Evolutionary conservation across 2,888 invertebrate genomes (phyloP), one percentile per base, ranked within the genome.

Genomic region (Sinohyriopsis cumingii): DNA sequence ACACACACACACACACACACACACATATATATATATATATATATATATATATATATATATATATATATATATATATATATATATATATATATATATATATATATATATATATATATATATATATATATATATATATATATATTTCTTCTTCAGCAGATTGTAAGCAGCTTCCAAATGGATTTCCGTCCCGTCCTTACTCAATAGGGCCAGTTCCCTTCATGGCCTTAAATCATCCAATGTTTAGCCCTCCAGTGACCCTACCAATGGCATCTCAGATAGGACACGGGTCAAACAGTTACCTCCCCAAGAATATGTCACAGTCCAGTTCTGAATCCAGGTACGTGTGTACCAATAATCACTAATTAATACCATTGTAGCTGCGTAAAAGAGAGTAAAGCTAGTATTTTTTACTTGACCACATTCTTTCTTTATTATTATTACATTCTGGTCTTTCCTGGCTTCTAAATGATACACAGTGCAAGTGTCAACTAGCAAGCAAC

Each of bases 121-220:
- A 56, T 56, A 20, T 56, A 20, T 56, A n/a, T 57, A 57, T 57
- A n/a, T n/a, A n/a, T n/a, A n/a, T 22, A 57, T 57, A n/a, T 57
- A 12, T 57, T 9, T 6, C 1, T 70, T 63, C 69, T 61, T 20
- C 74, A 72, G 68, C 76, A 65, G 84, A 85, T 25, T 82, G 87
- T 62, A 88, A 88, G 76, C 80, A 84, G 15, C 80, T 89, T 62
- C 72, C 86, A 55, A 88, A 88, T 78, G 88, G 88, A 18, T 89
- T 87, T 72, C 86, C 87, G 28, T 86, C 84, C 63, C 85, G 85
- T 68, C 87, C 87, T 0, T 87, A 86, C 65, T 83, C 86, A 55
- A 83, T 87, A 78, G 79, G 82, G 20, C 82, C 81, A 57, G 76
- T 85, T 45, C 87, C 87, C 4, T 88, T 87, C 73, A 85, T 88